Base-by-base conservation (phyloP, 2,888 invertebrate species). In the Troides helena region DNA sequence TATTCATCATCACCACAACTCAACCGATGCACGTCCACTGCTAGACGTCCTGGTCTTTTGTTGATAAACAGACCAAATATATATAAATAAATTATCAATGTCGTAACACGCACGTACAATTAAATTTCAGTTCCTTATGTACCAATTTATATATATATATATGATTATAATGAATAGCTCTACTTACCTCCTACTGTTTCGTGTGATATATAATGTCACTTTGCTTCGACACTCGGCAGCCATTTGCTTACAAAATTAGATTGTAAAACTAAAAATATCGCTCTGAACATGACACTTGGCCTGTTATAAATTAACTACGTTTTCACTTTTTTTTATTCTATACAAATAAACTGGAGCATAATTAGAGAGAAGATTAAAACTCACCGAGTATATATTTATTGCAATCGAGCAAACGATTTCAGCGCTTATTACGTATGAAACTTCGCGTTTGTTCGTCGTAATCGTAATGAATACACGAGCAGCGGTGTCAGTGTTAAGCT, bases 221-320 rank as follows among this genome's bases (percentile, higher is more conserved):
- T 84, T 84, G 84, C 85, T 86, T 85, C 84, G 85, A 84, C 84
- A 85, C 82, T 88, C 86, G 93, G 93, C 93, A 92, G 93, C 93
- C 93, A 93, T 93, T 93, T 93, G 92, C 93, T 89, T 86, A 89
- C 84, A 88, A 89, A 90, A 87, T 90, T 90, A 91, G 89, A 89
- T 87, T 86, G 87, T 84, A 82, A 82, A 82, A 85, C 84, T 88
- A 88, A 81, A 85, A 87, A 87, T 88, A 87, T 79, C 79, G 75
- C 78, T 77, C 72, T 70, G 73, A 75, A 72, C 68, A 73, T 65
- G 72, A 73, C 74, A 76, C 72, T 75, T 72, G 30, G 63, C 30
- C 39, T 60, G 56, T 65, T 65, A 68, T 63, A 67, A 58, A 68
- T 63, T 61, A 68, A 66, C 58, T 56, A 72, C 68, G 62, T 65